Percentiles rank a stretch among this genome's conserved stretches.
These are phyloP conservation scores for Cyclura pinguis DNA, from an alignment of 2,797 vertebrate genomes.

Conservation along the genomic window DNA sequence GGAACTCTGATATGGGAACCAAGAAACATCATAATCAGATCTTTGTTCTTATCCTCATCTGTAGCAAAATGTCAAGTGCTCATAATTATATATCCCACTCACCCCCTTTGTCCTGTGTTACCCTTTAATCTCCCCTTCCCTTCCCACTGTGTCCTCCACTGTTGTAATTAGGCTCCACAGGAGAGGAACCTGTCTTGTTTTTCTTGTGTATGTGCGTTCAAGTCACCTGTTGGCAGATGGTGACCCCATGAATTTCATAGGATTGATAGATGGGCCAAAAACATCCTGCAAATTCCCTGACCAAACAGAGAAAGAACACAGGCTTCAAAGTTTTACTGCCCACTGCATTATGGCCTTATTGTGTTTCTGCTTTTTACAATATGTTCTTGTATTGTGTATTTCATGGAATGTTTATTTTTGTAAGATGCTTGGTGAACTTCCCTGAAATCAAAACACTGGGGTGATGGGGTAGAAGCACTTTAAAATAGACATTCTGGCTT, in stretches of 20 bases:
- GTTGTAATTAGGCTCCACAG: background rate
- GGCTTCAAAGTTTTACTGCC: background rate
- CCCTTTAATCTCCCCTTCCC: background rate
- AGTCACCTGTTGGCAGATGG: no score
- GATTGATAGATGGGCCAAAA: background rate
- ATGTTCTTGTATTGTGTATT: background rate
- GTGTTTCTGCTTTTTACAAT: background rate
- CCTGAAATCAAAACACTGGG: background rate
- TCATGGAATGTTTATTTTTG: background rate
- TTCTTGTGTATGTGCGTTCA: no score
- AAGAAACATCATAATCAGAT: background rate
- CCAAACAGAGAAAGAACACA: background rate
- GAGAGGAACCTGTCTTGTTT: no score
- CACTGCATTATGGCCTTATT: background rate
- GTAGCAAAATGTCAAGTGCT: background rate
- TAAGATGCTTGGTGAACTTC: background rate
- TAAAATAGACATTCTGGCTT: no score
- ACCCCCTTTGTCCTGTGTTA: background rate
- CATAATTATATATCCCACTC: background rate
- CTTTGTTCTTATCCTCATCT: background rate
- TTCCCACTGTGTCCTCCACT: background rate
- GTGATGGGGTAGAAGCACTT: no score
- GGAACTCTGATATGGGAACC: background rate
- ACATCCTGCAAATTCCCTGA: background rate
- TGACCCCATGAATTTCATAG: no score